These are phyloP conservation scores for Grammomys surdaster DNA, from an alignment of 2,113 vertebrate species.

Conservation along the genomic window DNA sequence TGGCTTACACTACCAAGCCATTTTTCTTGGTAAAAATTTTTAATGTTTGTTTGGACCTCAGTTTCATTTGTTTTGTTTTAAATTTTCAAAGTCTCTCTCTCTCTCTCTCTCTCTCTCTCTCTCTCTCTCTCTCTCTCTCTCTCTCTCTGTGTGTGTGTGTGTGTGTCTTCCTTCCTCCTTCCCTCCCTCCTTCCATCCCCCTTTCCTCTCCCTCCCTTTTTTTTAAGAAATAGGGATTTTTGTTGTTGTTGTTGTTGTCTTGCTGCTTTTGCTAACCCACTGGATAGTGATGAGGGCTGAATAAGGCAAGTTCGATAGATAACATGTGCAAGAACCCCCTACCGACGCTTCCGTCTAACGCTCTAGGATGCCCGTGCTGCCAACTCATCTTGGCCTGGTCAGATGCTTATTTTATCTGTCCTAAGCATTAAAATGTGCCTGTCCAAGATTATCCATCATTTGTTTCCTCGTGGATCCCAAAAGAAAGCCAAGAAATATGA, in stretches of 20 bases:
- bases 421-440: constrained; percentile 4
- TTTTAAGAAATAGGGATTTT: neutral
- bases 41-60: neutral
- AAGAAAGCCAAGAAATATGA: constrained; percentile 53
- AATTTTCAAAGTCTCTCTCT: too few relatives aligned
- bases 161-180: neutral
- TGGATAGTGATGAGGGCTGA: neutral
- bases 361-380: neutral
- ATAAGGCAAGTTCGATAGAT: neutral
- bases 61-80: neutral
- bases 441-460: constrained; percentile 41
- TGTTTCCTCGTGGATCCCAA: constrained; percentile 22
- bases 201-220: neutral
- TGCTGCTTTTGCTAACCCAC: neutral
- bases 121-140: neutral
- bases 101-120: neutral
- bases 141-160: neutral
- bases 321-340: neutral
- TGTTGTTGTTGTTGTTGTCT: too few relatives aligned
- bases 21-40: constrained; percentile 57
- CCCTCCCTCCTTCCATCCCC: neutral
- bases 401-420: neutral
- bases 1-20: constrained; percentile 16
- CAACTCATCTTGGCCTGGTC: neutral
- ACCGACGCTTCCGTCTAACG: neutral